A percentile compares a stretch with the other conserved stretches of the same genome.
These are phyloP conservation scores for Pteronotus mesoamericanus DNA, from an alignment of 2,797 vertebrate genomes.

Conservation along the genomic window DNA sequence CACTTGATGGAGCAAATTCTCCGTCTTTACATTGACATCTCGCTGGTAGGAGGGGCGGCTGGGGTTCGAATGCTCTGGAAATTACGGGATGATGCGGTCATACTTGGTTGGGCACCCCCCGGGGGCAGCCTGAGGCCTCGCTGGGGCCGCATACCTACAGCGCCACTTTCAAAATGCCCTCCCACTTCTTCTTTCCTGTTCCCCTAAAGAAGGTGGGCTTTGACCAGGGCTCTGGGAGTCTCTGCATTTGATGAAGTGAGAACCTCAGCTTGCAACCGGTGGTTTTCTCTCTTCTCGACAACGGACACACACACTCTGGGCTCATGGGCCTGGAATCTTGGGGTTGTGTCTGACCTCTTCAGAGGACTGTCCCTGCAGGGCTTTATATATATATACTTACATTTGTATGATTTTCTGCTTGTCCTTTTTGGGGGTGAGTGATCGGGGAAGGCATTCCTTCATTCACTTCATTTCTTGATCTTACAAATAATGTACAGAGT, in stretches of 20 bases:
- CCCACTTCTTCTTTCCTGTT: neutral
- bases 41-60: neutral
- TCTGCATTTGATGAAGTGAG: neutral
- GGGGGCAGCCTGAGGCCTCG: constrained; percentile 11
- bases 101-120: neutral
- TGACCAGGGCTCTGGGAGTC: neutral
- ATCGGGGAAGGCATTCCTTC: neutral
- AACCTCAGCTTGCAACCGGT: neutral
- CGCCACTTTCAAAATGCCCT: neutral
- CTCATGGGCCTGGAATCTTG: neutral
- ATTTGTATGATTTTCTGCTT: neutral
- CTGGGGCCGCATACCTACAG: neutral
- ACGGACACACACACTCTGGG: neutral
- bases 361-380: neutral
- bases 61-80: constrained; percentile 3
- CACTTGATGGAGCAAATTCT: constrained; percentile 62
- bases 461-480: neutral
- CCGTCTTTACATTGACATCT: neutral
- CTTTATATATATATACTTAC: neutral
- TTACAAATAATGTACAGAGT: constrained; percentile 1
- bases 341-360: neutral
- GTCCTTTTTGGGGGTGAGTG: neutral
- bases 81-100: neutral
- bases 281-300: neutral
- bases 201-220: neutral